phyloP scores from a whole-genome alignment of 1,140 invertebrate species.

The Cherax destructor region DNA sequence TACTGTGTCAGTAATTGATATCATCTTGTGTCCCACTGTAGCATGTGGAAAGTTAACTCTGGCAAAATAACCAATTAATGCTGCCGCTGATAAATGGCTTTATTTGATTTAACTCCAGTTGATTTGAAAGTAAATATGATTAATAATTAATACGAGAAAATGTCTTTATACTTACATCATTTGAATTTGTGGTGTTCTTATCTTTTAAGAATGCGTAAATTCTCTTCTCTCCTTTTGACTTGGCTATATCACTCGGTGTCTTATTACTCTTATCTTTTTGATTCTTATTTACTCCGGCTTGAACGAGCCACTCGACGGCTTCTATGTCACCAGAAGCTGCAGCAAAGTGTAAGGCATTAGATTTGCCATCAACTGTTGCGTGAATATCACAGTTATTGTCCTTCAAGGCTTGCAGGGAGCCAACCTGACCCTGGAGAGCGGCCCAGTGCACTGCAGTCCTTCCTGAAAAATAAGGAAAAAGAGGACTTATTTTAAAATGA shows the following conservation, averaged over 20 bases:
- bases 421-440: background rate
- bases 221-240: background rate
- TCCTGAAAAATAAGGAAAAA: background rate
- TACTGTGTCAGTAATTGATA: no score
- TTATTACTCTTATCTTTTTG: background rate
- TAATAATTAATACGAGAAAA: no score
- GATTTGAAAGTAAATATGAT: no score
- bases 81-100: no score
- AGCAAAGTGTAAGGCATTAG: background rate
- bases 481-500: no score
- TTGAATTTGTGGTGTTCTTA: background rate
- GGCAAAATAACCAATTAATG: no score
- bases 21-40: no score
- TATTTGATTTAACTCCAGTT: no score
- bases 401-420: background rate
- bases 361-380: background rate
- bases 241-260: background rate
- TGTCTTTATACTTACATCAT: background rate
- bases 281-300: background rate
- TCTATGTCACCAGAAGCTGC: conserved; percentile 11
- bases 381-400: background rate
- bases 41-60: no score
- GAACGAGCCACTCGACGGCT: conserved; percentile 26
- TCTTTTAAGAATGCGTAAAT: background rate
- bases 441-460: conserved; percentile 15